Percentiles rank a stretch among this genome's conserved stretches.
Conservation (phyloP, 2,113 vertebrate genomes). For the Menura novaehollandiae region DNA sequence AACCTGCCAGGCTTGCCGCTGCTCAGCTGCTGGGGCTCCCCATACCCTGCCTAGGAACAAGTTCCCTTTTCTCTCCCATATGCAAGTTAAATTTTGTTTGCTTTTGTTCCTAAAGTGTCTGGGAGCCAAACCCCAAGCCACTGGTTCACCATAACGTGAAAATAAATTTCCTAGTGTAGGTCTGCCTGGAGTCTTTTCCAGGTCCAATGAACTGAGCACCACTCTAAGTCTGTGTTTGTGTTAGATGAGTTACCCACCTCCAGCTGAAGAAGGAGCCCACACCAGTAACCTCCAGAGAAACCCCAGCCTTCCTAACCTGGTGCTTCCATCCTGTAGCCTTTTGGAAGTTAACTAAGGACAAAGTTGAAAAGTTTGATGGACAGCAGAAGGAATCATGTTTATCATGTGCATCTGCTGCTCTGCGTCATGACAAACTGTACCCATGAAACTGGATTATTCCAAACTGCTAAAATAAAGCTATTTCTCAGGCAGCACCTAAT, state of each 20-base stretch:
- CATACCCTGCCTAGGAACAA: not conserved
- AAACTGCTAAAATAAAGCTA: not conserved
- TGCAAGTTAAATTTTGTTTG: not conserved
- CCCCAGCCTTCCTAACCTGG: not conserved
- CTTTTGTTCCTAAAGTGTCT: not conserved
- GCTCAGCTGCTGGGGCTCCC: not conserved
- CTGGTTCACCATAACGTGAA: not conserved
- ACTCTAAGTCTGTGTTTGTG: not conserved
- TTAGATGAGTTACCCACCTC: not conserved
- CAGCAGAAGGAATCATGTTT: not conserved
- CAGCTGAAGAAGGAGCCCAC: not conserved
- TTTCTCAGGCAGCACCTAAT: constrained; percentile 26
- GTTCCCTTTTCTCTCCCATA: not conserved
- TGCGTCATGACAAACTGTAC: not conserved
- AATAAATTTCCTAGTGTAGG: not conserved
- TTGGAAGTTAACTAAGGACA: not conserved
- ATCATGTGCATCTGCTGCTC: constrained; percentile 17
- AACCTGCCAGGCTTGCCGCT: not conserved
- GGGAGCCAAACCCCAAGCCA: not conserved
- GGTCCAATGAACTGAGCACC: accelerated
- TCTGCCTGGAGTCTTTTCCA: not conserved
- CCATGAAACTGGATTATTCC: constrained; percentile 6
- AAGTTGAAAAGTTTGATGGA: not conserved
- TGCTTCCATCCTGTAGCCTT: not conserved
- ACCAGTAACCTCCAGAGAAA: not conserved